Conservation (phyloP, 2,888 invertebrate genomes). For the Meghimatium bilineatum region DNA sequence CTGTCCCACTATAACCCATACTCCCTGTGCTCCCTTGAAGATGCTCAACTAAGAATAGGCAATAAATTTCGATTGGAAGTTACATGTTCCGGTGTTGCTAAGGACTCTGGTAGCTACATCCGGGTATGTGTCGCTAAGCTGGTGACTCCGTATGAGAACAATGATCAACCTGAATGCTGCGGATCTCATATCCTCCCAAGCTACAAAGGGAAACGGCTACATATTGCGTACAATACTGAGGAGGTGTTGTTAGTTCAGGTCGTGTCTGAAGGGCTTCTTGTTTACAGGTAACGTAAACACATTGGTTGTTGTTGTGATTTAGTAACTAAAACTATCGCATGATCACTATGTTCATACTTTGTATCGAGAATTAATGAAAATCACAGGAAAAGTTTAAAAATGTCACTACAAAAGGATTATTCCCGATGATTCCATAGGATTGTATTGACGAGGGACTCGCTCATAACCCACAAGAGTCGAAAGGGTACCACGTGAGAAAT, state of each 20-base stretch:
- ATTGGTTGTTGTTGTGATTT: too few relatives aligned
- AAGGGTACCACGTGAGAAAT: too few relatives aligned
- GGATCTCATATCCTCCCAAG: background rate
- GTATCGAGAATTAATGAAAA: too few relatives aligned
- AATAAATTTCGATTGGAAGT: background rate
- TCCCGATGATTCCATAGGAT: too few relatives aligned
- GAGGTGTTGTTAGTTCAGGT: background rate
- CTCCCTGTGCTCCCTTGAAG: constrained; percentile 3
- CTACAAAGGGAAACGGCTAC: background rate
- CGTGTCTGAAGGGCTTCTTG: background rate
- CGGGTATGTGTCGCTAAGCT: constrained; percentile 6
- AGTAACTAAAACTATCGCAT: too few relatives aligned
- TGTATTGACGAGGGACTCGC: too few relatives aligned
- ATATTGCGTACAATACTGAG: background rate
- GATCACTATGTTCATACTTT: too few relatives aligned
- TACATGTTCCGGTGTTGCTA: background rate
- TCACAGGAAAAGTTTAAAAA: too few relatives aligned
- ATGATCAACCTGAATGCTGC: background rate
- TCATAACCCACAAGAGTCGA: too few relatives aligned
- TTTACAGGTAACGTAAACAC: background rate
- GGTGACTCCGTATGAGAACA: constrained; percentile 3
- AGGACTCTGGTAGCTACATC: background rate
- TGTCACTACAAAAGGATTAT: too few relatives aligned
- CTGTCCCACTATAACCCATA: constrained; percentile 9
- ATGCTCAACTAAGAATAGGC: background rate